Evolutionary conservation across 92 coral and sea anemone genomes (phyloP).

Genomic region (Porites divaricata): DNA sequence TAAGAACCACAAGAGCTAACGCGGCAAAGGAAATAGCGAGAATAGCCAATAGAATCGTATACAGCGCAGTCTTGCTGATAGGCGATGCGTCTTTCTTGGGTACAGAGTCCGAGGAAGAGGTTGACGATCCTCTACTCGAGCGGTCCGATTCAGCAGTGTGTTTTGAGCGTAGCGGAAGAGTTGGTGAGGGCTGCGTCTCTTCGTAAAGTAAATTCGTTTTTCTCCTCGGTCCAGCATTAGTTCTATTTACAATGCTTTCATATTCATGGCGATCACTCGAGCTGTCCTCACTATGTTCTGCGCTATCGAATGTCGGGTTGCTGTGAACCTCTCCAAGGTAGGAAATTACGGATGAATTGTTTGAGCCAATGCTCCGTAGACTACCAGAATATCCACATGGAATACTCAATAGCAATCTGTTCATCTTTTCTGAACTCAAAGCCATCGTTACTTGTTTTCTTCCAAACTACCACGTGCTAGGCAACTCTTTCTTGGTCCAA

Average conservation of each 20-base stretch:
- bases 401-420: not conserved
- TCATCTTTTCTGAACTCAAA: not conserved
- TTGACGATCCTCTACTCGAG: not conserved
- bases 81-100: not conserved
- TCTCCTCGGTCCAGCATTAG: not conserved
- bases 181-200: not conserved
- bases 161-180: not conserved
- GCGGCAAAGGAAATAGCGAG: slow-evolving; percentile 12
- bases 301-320: not conserved
- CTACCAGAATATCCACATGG: not conserved
- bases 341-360: not conserved
- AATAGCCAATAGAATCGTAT: not conserved
- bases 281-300: not conserved
- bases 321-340: not conserved
- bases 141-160: not conserved
- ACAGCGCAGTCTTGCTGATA: not conserved
- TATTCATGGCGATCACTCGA: not conserved
- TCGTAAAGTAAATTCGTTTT: not conserved
- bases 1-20: not conserved
- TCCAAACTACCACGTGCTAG: too few relatives aligned
- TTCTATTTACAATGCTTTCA: not conserved
- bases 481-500: too few relatives aligned
- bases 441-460: not conserved
- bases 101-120: not conserved
- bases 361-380: not conserved